Percentiles rank a stretch among this genome's conserved stretches.
These are phyloP conservation scores for Gadopsis bispinosus DNA, from an alignment of 2,797 vertebrate species.

Conservation along the genomic window DNA sequence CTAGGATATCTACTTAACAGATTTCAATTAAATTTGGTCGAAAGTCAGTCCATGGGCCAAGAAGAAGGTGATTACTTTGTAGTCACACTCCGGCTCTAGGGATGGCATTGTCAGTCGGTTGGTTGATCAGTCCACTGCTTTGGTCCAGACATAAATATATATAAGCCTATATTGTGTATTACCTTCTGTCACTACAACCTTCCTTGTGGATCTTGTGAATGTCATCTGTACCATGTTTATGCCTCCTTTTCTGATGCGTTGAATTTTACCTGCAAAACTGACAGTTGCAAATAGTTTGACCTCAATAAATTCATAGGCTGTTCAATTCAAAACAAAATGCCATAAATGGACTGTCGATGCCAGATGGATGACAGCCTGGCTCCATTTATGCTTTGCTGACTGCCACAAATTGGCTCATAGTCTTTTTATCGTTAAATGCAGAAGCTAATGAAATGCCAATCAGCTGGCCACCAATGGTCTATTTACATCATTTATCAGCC, in stretches of 20 bases:
- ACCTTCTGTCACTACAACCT: neutral
- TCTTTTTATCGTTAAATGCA: slow-evolving; percentile 37
- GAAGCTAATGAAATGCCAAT: slow-evolving; percentile 48
- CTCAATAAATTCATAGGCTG: slow-evolving; percentile 13
- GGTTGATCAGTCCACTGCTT: neutral
- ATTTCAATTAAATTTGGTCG: slow-evolving; percentile 9
- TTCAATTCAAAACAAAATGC: slow-evolving; percentile 38
- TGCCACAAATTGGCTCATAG: slow-evolving; percentile 44
- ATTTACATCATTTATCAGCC: slow-evolving; percentile 42
- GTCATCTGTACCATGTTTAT: neutral
- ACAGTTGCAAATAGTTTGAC: neutral
- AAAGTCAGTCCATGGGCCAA: neutral
- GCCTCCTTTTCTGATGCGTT: neutral
- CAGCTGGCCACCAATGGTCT: slow-evolving; percentile 15
- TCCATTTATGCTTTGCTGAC: slow-evolving; percentile 36
- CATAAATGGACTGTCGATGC: slow-evolving; percentile 55
- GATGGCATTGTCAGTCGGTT: neutral
- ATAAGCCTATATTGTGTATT: neutral
- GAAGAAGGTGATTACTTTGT: slow-evolving; percentile 5
- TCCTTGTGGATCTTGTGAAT: neutral
- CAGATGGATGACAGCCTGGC: slow-evolving; percentile 47
- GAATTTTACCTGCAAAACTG: neutral
- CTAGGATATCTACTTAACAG: neutral
- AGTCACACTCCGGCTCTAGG: neutral
- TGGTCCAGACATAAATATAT: neutral